A percentile compares a stretch with the other conserved stretches of the same genome.
Evolutionary conservation across 2,888 invertebrate species (phyloP).

Genomic region (Tipula vernalis): DNA sequence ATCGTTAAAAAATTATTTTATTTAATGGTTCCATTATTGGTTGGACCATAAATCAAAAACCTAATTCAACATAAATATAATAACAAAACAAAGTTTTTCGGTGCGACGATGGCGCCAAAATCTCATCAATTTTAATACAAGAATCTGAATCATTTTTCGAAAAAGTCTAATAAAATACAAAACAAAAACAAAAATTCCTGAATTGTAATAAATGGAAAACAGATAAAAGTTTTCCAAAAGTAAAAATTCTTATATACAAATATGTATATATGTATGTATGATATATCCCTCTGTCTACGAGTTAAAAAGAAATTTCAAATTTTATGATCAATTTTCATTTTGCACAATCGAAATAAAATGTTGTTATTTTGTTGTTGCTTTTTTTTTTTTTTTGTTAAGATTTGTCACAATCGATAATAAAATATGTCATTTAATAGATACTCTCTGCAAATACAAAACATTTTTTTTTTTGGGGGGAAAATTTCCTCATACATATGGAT

Average conservation of each 20-base stretch:
- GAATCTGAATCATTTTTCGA: not conserved
- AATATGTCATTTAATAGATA: slow-evolving; percentile 4
- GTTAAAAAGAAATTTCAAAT: not conserved
- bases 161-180: not conserved
- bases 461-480: not conserved
- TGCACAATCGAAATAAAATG: not conserved
- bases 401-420: not conserved
- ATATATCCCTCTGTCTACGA: not conserved
- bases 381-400: not conserved
- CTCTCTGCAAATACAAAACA: not conserved
- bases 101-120: not conserved
- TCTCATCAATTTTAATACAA: not conserved
- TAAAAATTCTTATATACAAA: not conserved
- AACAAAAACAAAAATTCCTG: not conserved
- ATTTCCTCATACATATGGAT: not conserved
- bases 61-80: not conserved
- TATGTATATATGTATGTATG: not conserved
- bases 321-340: not conserved
- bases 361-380: not conserved
- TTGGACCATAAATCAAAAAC: not conserved
- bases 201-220: not conserved
- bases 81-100: not conserved
- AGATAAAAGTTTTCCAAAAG: not conserved
- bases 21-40: not conserved
- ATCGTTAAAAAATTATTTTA: not conserved